Evolutionary conservation across 2,888 invertebrate species (phyloP).

Genomic region (Scaptomyza parva): DNA sequence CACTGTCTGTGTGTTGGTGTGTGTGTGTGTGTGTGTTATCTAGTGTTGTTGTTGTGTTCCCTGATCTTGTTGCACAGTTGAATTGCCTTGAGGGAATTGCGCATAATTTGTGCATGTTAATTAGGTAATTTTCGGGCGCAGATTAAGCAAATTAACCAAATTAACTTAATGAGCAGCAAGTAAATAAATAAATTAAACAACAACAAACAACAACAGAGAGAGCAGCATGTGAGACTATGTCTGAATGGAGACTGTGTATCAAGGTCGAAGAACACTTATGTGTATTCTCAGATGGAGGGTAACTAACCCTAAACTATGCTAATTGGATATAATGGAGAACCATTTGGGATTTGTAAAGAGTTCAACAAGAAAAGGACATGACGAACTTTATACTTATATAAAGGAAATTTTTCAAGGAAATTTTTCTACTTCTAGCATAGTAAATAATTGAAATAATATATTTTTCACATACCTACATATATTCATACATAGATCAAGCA

Average conservation of each 20-base stretch:
- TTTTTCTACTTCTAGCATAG: too few relatives aligned
- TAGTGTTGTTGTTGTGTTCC: conserved; percentile 1
- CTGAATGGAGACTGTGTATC: background rate
- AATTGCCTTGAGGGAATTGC: conserved; percentile 63
- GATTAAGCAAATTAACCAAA: conserved; percentile 75
- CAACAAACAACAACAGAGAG: too few relatives aligned
- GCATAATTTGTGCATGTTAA: conserved; percentile 70
- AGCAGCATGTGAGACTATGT: too few relatives aligned
- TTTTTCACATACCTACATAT: too few relatives aligned
- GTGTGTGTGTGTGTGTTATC: conserved; percentile 4
- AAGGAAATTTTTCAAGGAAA: too few relatives aligned
- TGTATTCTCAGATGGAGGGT: background rate
- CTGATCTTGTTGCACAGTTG: conserved; percentile 41
- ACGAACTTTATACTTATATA: too few relatives aligned
- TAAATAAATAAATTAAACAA: conserved; percentile 66
- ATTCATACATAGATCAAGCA: too few relatives aligned
- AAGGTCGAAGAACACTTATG: conserved; percentile 12
- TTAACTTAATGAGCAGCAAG: conserved; percentile 64
- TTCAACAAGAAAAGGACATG: too few relatives aligned
- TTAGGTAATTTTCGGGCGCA: conserved; percentile 67
- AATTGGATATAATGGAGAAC: too few relatives aligned
- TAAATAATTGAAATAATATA: too few relatives aligned
- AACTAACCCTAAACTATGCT: too few relatives aligned
- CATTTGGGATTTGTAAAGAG: too few relatives aligned
- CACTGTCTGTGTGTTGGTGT: conserved; percentile 4